Evolutionary conservation across 2,113 vertebrate genomes (phyloP).

Genomic region (Caranx melampygus): DNA sequence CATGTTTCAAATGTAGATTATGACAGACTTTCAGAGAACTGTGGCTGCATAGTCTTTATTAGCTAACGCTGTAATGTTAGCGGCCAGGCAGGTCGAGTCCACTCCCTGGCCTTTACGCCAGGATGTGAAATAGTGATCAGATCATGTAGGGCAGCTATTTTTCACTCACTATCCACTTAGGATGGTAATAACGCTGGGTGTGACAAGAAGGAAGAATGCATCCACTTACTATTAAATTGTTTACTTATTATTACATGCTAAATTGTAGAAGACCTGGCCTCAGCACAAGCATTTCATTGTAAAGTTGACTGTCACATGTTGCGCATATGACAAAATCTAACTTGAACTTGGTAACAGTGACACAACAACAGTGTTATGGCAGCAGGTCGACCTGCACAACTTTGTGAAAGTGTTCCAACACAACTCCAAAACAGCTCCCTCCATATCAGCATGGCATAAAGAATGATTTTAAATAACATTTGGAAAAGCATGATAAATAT

Average conservation of each 20-base stretch:
- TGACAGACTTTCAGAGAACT: conserved; percentile 72
- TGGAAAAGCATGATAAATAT: neutral
- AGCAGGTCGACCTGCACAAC: conserved; percentile 42
- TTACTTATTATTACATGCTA: no score
- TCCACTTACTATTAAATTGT: neutral
- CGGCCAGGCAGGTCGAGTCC: conserved; percentile 44
- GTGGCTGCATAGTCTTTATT: conserved; percentile 72
- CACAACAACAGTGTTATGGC: conserved; percentile 38
- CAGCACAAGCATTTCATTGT: no score
- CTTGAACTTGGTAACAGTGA: conserved; percentile 43
- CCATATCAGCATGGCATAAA: conserved; percentile 15
- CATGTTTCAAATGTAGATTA: conserved; percentile 81
- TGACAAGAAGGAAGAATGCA: conserved; percentile 49
- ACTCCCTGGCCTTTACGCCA: conserved; percentile 67
- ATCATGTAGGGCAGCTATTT: conserved; percentile 66
- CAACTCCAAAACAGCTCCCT: conserved; percentile 4
- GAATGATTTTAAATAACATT: conserved; percentile 9
- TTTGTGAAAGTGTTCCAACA: conserved; percentile 18
- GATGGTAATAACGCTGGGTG: conserved; percentile 54
- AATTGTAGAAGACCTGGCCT: no score
- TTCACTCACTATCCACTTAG: conserved; percentile 58
- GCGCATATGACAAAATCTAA: no score
- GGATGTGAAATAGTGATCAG: conserved; percentile 80
- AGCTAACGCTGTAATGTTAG: conserved; percentile 77
- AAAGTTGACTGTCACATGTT: no score